Evolutionary conservation across 2,113 vertebrate genomes (phyloP).

Genomic region (Gulo gulo): DNA sequence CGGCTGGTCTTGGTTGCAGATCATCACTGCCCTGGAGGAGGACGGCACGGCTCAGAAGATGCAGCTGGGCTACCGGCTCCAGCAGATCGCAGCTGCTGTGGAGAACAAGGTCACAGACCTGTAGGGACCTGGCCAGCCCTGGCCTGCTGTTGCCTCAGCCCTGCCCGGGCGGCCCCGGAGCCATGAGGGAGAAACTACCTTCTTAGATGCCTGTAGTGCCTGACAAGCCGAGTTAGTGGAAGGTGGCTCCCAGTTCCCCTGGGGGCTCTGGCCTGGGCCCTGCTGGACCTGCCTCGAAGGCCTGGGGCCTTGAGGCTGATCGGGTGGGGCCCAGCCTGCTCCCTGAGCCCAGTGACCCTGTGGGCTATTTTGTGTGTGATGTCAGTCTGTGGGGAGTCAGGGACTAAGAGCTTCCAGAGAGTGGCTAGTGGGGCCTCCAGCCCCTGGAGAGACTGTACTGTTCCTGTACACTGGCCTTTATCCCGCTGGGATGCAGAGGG

Average conservation of each 20-base stretch:
- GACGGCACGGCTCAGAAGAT: slow-evolving; percentile 93
- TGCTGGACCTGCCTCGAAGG: background rate
- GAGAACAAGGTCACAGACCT: slow-evolving; percentile 99
- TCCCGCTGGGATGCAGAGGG: background rate
- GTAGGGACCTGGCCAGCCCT: slow-evolving; percentile 80
- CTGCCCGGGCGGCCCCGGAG: background rate
- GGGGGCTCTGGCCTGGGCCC: background rate
- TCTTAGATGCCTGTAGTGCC: slow-evolving; percentile 66
- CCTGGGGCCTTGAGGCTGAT: background rate
- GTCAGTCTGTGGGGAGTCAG: background rate
- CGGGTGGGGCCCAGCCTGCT: background rate
- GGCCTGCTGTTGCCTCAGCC: background rate
- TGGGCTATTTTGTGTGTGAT: background rate
- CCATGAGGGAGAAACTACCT: slow-evolving; percentile 15
- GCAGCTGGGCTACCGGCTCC: slow-evolving; percentile 97
- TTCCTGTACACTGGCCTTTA: background rate
- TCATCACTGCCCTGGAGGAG: slow-evolving; percentile 89
- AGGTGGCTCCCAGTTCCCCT: background rate
- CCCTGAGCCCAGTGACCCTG: background rate
- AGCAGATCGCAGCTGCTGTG: slow-evolving; percentile 97
- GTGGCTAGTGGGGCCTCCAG: background rate
- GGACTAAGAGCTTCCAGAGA: slow-evolving; percentile 16
- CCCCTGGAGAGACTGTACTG: slow-evolving; percentile 26
- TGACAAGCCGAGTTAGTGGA: slow-evolving; percentile 64
- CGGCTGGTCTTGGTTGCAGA: slow-evolving; percentile 81